Percentiles rank a stretch among this genome's conserved stretches.
These are phyloP conservation scores for Octopus bimaculoides DNA, from an alignment of 1,140 invertebrate genomes.

Conservation along the genomic window DNA sequence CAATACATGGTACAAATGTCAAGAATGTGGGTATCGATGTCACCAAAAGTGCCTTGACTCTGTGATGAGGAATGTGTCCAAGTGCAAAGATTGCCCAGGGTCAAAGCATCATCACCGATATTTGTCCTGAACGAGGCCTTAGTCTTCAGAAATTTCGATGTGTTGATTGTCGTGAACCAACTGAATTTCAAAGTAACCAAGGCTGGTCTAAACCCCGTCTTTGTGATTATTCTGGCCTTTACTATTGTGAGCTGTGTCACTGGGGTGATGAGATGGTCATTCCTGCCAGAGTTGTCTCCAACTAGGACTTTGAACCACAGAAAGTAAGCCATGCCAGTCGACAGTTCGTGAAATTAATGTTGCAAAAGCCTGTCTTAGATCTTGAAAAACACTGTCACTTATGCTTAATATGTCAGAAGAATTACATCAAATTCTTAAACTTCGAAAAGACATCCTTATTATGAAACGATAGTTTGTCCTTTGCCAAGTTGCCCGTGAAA, in stretches of 20 bases:
- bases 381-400: conserved; percentile 56
- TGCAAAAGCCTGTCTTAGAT: conserved; percentile 53
- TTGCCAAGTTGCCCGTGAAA: conserved; percentile 71
- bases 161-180: conserved; percentile 58
- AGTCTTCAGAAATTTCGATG: conserved; percentile 61
- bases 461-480: conserved; percentile 80
- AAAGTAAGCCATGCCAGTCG: conserved; percentile 57
- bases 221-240: conserved; percentile 59
- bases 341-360: conserved; percentile 56
- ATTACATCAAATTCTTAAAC: too few relatives aligned
- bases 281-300: conserved; percentile 58
- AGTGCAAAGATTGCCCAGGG: conserved; percentile 43
- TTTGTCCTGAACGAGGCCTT: conserved; percentile 60
- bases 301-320: conserved; percentile 59
- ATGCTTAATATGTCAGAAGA: conserved; percentile 59
- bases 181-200: conserved; percentile 52
- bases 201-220: conserved; percentile 52
- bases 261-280: conserved; percentile 60
- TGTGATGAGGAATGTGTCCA: too few relatives aligned
- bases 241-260: conserved; percentile 60
- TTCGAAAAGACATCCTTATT: conserved; percentile 67
- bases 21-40: too few relatives aligned
- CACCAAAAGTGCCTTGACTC: too few relatives aligned
- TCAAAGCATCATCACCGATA: conserved; percentile 39
- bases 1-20: too few relatives aligned